Evolutionary conservation across 2,113 vertebrate genomes (phyloP).

Genomic region (Numenius arquata): DNA sequence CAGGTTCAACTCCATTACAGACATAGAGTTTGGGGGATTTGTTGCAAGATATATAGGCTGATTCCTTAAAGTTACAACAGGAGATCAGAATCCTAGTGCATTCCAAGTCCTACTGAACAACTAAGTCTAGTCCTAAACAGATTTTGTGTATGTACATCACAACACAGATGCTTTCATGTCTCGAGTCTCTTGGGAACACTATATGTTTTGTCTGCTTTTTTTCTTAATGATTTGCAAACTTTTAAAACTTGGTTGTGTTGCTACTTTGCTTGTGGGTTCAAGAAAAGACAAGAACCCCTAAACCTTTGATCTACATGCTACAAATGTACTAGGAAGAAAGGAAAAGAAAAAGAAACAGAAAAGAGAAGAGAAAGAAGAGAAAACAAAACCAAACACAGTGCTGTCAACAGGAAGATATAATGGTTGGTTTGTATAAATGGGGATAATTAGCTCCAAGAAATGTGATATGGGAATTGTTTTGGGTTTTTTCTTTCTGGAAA

Average conservation of each 20-base stretch:
- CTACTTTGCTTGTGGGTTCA: constrained; percentile 26
- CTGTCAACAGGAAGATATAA: constrained; percentile 29
- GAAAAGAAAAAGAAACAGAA: neutral
- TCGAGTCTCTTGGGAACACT: neutral
- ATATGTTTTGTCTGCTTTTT: constrained; percentile 13
- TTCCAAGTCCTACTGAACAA: neutral
- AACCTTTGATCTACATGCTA: constrained; percentile 11
- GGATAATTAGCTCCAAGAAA: constrained; percentile 29
- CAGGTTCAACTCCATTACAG: neutral
- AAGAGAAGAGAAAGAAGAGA: neutral
- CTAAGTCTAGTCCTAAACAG: neutral
- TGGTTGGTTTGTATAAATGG: constrained; percentile 5
- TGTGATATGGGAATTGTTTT: neutral
- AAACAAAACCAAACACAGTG: neutral
- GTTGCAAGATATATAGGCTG: neutral
- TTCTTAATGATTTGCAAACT: constrained; percentile 43
- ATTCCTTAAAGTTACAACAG: neutral
- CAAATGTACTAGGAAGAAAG: neutral
- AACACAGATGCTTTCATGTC: constrained; percentile 38
- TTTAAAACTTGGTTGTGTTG: neutral
- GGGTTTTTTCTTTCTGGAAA: neutral
- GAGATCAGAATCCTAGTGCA: neutral
- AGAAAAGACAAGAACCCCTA: constrained; percentile 18
- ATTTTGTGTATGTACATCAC: neutral
- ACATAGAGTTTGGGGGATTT: neutral